Evolutionary conservation across 2,113 vertebrate species (phyloP).

Genomic region (Microtus montanus): DNA sequence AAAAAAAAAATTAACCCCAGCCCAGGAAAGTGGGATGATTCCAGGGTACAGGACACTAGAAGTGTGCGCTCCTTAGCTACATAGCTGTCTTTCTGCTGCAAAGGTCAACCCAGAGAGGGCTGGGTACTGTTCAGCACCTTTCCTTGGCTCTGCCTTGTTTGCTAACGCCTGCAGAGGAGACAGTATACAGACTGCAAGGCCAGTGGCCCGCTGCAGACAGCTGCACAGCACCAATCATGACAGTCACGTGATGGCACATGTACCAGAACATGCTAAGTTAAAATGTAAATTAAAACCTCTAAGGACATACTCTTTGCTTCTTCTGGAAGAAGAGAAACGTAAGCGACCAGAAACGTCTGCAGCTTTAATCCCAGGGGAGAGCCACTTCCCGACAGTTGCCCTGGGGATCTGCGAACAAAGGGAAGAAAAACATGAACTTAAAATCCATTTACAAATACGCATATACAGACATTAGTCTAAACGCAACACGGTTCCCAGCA

Average conservation of each 20-base stretch:
- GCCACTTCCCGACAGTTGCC: conserved; percentile 89
- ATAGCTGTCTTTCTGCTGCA: background rate
- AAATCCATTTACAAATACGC: background rate
- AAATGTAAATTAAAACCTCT: background rate
- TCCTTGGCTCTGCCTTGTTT: background rate
- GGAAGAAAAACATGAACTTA: background rate
- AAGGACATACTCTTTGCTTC: conserved; percentile 88
- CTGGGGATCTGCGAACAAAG: conserved; percentile 83
- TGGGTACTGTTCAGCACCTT: background rate
- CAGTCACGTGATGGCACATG: background rate
- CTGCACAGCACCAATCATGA: background rate
- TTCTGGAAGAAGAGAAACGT: conserved; percentile 88
- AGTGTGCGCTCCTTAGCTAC: background rate
- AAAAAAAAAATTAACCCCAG: background rate
- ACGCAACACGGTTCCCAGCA: background rate
- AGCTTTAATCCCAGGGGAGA: conserved; percentile 91
- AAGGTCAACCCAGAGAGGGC: background rate
- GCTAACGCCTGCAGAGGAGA: background rate
- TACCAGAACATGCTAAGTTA: background rate
- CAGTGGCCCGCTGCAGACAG: background rate
- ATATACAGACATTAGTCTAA: background rate
- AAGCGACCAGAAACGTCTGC: conserved; percentile 90
- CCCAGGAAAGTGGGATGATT: background rate
- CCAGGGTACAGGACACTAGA: background rate
- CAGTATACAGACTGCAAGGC: background rate